These are phyloP conservation scores for Watsonalla cultraria DNA, from an alignment of 2,888 invertebrate genomes.

Conservation along the genomic window DNA sequence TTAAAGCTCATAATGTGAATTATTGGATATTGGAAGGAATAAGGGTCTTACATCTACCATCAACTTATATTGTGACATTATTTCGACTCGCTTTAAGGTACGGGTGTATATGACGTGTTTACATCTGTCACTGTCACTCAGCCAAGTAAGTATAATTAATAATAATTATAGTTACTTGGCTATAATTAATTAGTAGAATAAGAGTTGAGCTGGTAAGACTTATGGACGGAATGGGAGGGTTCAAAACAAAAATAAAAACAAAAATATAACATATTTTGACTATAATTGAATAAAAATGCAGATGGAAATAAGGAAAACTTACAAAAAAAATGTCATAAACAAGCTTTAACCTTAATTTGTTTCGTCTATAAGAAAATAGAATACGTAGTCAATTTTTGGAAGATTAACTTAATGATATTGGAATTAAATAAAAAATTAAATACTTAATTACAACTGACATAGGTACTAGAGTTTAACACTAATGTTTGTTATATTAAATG, in stretches of 20 bases:
- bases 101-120: no score
- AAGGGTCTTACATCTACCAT: no score
- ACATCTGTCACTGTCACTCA: no score
- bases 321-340: slow-evolving; percentile 75
- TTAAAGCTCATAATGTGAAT: background rate
- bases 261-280: slow-evolving; percentile 73
- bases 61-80: no score
- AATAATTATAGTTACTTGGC: no score
- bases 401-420: slow-evolving; percentile 68
- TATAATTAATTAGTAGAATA: no score
- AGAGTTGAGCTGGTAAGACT: no score
- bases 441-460: slow-evolving; percentile 76
- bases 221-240: slow-evolving; percentile 12
- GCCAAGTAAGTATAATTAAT: no score
- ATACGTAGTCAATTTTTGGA: slow-evolving; percentile 69
- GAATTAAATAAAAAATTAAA: slow-evolving; percentile 77
- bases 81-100: no score
- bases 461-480: slow-evolving; percentile 70
- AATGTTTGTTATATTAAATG: slow-evolving; percentile 76
- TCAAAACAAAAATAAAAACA: slow-evolving; percentile 54
- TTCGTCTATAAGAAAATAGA: slow-evolving; percentile 65
- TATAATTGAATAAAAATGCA: slow-evolving; percentile 79
- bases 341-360: slow-evolving; percentile 70
- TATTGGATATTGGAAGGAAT: background rate
- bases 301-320: slow-evolving; percentile 77